These are phyloP conservation scores for Falcunculus frontatus DNA, from an alignment of 2,113 vertebrate species.

Conservation along the genomic window DNA sequence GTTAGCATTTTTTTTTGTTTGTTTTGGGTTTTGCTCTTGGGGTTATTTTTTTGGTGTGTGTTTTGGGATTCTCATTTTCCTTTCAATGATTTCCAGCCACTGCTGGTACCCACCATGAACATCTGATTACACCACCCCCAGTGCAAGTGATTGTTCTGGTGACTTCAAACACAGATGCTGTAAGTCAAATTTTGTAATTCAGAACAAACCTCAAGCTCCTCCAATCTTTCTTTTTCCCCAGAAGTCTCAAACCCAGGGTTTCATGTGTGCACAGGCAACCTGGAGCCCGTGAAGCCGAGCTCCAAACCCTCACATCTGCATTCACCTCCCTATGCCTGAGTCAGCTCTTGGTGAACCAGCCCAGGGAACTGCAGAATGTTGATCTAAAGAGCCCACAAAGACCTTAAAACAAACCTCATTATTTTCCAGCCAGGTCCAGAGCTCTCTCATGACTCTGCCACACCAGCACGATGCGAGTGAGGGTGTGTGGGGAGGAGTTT, in stretches of 20 bases:
- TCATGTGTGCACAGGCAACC: background rate
- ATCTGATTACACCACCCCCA: background rate
- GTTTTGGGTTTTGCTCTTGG: background rate
- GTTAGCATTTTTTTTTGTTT: background rate
- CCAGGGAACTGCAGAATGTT: background rate
- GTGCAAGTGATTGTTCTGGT: background rate
- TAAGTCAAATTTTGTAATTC: background rate
- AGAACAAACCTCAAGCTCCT: background rate
- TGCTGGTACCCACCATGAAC: too few relatives aligned
- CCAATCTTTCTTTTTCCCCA: background rate
- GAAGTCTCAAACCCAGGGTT: background rate
- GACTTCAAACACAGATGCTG: background rate
- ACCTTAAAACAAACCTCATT: background rate
- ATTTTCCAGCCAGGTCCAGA: background rate
- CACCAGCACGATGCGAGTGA: fast-evolving
- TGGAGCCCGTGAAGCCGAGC: background rate
- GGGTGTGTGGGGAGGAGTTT: background rate
- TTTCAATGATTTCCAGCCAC: background rate
- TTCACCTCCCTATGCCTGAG: background rate
- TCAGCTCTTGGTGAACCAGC: fast-evolving
- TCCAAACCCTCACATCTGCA: background rate
- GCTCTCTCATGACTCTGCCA: background rate
- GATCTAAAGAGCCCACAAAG: background rate
- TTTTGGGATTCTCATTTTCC: background rate
- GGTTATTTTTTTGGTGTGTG: background rate